These are phyloP conservation scores for Drosophila triauraria DNA, from an alignment of 1,140 invertebrate genomes.

Conservation along the genomic window DNA sequence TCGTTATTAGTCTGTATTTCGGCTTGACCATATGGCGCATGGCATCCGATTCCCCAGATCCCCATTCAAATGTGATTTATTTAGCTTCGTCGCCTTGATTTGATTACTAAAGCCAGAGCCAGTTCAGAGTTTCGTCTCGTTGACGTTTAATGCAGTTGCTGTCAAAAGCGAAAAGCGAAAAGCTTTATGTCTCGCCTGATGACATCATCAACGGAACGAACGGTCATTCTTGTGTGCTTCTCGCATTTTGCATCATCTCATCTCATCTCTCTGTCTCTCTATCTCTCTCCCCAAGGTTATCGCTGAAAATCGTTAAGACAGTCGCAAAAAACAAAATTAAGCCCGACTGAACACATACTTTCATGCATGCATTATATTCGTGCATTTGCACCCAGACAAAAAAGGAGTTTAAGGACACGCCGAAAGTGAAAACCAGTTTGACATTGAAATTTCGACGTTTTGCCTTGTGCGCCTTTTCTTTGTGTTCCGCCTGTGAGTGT, in stretches of 20 bases:
- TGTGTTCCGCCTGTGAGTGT: conserved; percentile 10
- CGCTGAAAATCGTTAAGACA: conserved; percentile 61
- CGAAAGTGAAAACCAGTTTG: conserved; percentile 77
- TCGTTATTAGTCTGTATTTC: conserved; percentile 44
- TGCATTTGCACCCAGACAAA: conserved; percentile 38
- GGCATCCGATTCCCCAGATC: conserved; percentile 23
- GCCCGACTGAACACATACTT: conserved; percentile 21
- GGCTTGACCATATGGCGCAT: conserved; percentile 65
- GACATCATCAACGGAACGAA: conserved; percentile 50
- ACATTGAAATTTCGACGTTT: conserved; percentile 67
- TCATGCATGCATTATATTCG: conserved; percentile 1
- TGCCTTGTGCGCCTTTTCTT: conserved; percentile 13
- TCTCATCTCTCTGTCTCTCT: conserved; percentile 42
- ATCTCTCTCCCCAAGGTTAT: conserved; percentile 75
- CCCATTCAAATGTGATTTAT: conserved; percentile 41
- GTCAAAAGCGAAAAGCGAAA: conserved; percentile 32
- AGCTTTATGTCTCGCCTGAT: conserved; percentile 34
- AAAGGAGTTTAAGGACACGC: conserved; percentile 72
- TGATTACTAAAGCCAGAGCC: conserved; percentile 40
- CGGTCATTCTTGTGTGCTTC: conserved; percentile 65
- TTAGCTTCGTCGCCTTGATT: conserved; percentile 39
- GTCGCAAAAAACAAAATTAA: conserved; percentile 39
- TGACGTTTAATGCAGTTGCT: conserved; percentile 49
- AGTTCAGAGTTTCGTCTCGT: conserved; percentile 19
- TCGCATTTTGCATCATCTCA: conserved; percentile 64